Conservation (phyloP, 2,113 vertebrate genomes). For the Odocoileus virginianus region DNA sequence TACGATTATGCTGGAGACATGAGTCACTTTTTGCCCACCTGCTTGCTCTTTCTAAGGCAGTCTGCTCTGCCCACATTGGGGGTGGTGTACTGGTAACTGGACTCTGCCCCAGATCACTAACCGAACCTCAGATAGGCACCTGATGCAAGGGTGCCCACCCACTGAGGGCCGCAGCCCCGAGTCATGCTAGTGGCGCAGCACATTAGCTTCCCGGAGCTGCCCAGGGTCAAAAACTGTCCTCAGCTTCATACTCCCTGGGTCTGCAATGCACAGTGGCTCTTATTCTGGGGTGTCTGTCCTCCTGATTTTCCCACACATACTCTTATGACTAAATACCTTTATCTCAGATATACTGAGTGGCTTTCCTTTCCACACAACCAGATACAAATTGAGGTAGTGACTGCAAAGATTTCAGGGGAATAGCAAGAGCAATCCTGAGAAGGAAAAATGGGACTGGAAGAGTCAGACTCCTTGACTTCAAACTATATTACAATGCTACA, state of each 20-base stretch:
- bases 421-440: neutral
- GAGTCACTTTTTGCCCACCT: neutral
- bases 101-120: neutral
- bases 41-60: neutral
- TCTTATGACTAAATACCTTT: neutral
- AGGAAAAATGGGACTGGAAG: neutral
- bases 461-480: neutral
- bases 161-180: neutral
- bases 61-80: neutral
- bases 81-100: neutral
- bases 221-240: neutral
- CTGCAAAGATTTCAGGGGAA: neutral
- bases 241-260: neutral
- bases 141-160: neutral
- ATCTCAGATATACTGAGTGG: neutral
- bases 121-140: neutral
- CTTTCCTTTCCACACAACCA: neutral
- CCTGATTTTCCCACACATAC: too few species aligned
- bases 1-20: neutral
- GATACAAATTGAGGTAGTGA: neutral
- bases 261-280: neutral
- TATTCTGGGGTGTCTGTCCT: neutral
- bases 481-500: neutral
- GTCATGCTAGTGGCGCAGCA: neutral
- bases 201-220: neutral